Evolutionary conservation across 2,113 vertebrate species (phyloP), one percentile per base, ranked within the genome.

Genomic region (Leuciscus idus): DNA sequence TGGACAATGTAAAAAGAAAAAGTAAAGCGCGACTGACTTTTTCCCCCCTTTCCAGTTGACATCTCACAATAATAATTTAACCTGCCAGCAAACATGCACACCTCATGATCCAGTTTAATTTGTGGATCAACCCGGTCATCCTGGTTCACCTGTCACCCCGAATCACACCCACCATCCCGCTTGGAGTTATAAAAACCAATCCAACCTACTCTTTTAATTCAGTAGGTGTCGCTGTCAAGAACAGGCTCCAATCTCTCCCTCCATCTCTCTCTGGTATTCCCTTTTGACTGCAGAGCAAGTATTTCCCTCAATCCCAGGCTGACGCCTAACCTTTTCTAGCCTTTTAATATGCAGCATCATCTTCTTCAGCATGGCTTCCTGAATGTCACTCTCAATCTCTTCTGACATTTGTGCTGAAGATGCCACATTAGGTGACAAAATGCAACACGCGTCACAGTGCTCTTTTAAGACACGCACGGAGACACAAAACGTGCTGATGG

Each of bases 271-370:
- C 88, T 90, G 90, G 88, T 90, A 86, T 82, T 85, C 74, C 70
- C 72, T 85, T 87, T 84, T 85, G 82, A 92, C 90, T 88, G 89
- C 81, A 64, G 64, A 88, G 89, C 82, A 87, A 89, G 91, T 92
- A 91, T 90, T 86, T 85, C 80, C 73, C 87, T 85, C 89, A 93
- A 89, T 91, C 90, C 91, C 91, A 77, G 2, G 88, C 88, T 78
- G 89, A 90, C 87, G 86, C 79, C 89, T 94, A 92, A 94, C 93
- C 92, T 95, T 94, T 94, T 87, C 79, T 85, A 83, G 84, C 89
- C 66, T 89, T 93, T 93, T 93, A 92, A 92, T 92, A 90, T 93
- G 91, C 90, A 90, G 90, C 88, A 81, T 91, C 84, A 87, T 85
- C 83, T 89, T 87, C 78, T 84, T 83, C 36, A 72, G 68, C 68